Percentiles rank a stretch among this genome's conserved stretches.
phyloP scores from a whole-genome alignment of 2,113 vertebrate species.

The Colinus virginianus region DNA sequence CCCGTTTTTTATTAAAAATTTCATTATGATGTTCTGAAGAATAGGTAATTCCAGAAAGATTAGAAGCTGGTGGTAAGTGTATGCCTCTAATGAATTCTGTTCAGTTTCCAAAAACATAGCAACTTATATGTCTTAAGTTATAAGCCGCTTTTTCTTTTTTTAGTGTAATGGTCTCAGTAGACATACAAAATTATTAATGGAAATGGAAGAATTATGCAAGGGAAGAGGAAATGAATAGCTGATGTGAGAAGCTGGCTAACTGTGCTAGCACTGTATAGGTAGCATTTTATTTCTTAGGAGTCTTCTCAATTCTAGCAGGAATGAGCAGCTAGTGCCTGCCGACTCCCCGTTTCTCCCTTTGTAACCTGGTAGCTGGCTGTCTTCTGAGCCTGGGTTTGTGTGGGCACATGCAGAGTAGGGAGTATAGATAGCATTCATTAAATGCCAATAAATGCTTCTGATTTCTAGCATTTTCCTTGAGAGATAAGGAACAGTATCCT shows the following conservation, averaged over 20 bases:
- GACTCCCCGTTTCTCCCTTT: not conserved
- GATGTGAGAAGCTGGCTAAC: not conserved
- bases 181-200: not conserved
- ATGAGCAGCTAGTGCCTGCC: not conserved
- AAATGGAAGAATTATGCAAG: not conserved
- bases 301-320: not conserved
- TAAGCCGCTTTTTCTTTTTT: not conserved
- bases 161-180: not conserved
- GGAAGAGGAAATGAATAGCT: not conserved
- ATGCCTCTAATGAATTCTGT: slow-evolving; percentile 30
- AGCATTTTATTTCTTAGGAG: not conserved
- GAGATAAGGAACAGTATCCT: not conserved
- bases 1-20: slow-evolving; percentile 4
- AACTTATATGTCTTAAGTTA: slow-evolving; percentile 3
- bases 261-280: not conserved
- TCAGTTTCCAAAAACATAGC: slow-evolving; percentile 26
- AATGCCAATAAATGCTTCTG: not conserved
- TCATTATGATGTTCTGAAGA: slow-evolving; percentile 29
- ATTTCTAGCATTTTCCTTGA: not conserved
- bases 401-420: not conserved
- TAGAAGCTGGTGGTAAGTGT: slow-evolving; percentile 11
- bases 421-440: not conserved
- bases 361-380: not conserved
- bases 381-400: not conserved
- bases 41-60: slow-evolving; percentile 32